phyloP scores from a whole-genome alignment of 2,113 vertebrate genomes.

The Heterotis niloticus region DNA sequence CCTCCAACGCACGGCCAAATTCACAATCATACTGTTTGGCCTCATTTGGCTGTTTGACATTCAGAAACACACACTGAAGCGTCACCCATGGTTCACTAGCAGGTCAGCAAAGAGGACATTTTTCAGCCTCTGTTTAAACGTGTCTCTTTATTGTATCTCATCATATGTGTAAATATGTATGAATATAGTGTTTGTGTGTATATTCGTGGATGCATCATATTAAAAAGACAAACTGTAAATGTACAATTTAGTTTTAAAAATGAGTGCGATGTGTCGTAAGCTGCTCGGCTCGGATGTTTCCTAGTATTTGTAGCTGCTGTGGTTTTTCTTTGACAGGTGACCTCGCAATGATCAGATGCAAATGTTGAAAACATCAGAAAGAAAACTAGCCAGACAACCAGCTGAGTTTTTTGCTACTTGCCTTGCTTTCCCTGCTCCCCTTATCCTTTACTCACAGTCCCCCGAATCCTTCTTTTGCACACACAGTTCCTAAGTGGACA shows the following conservation, averaged over 20 bases:
- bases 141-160: too few species aligned
- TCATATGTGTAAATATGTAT: too few species aligned
- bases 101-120: too few species aligned
- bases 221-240: too few species aligned
- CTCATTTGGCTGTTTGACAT: constrained; percentile 41
- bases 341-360: too few species aligned
- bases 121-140: too few species aligned
- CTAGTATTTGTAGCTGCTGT: not conserved
- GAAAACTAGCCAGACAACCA: too few species aligned
- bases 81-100: not conserved
- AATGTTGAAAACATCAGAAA: too few species aligned
- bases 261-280: not conserved
- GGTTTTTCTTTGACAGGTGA: not conserved
- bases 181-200: too few species aligned
- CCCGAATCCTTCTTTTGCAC: not conserved
- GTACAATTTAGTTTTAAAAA: too few species aligned
- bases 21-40: constrained; percentile 40
- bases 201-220: too few species aligned
- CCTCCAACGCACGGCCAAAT: constrained; percentile 51
- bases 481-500: constrained; percentile 50
- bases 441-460: not conserved
- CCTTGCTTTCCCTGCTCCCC: not conserved
- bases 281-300: not conserved
- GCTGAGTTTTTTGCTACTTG: not conserved
- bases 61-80: not conserved